A percentile compares a stretch with the other conserved stretches of the same genome.
These are phyloP conservation scores for Aphis craccivora DNA, from an alignment of 1,140 invertebrate species.

Conservation along the genomic window DNA sequence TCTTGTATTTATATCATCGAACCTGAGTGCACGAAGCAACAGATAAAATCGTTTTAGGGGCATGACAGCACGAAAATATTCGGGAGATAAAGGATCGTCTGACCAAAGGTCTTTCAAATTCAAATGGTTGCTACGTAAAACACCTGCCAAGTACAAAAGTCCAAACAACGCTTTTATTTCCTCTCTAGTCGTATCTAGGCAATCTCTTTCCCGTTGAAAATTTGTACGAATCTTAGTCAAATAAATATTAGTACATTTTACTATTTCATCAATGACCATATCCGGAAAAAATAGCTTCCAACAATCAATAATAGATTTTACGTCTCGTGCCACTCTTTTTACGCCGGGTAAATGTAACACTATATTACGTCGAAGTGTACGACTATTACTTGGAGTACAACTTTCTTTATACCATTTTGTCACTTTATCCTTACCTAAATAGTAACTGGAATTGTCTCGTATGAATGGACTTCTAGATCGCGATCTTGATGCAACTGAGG, in stretches of 20 bases:
- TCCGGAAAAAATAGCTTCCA: conserved; percentile 58
- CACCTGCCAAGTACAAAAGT: conserved; percentile 60
- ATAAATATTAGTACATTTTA: conserved; percentile 58
- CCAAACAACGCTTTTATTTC: conserved; percentile 61
- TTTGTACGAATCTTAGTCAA: conserved; percentile 23
- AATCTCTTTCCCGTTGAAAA: conserved; percentile 53
- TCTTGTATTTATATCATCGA: conserved; percentile 62
- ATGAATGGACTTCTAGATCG: conserved; percentile 29
- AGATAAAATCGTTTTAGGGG: conserved; percentile 61
- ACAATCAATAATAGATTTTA: conserved; percentile 50
- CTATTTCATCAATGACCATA: conserved; percentile 49
- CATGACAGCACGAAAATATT: conserved; percentile 60
- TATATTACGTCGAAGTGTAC: conserved; percentile 50
- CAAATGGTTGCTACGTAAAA: conserved; percentile 59
- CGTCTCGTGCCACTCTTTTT: not conserved
- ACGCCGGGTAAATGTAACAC: conserved; percentile 56
- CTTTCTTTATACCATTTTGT: conserved; percentile 43
- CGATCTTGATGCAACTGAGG: not conserved
- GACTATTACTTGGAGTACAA: conserved; percentile 26
- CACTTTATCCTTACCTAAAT: conserved; percentile 9
- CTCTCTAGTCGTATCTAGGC: conserved; percentile 37
- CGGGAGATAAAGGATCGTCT: conserved; percentile 60
- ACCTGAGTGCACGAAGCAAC: conserved; percentile 61
- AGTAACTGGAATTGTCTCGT: conserved; percentile 23
- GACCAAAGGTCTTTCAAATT: conserved; percentile 62